phyloP scores from a whole-genome alignment of 2,888 invertebrate genomes.

The Drosophila eohydei region DNA sequence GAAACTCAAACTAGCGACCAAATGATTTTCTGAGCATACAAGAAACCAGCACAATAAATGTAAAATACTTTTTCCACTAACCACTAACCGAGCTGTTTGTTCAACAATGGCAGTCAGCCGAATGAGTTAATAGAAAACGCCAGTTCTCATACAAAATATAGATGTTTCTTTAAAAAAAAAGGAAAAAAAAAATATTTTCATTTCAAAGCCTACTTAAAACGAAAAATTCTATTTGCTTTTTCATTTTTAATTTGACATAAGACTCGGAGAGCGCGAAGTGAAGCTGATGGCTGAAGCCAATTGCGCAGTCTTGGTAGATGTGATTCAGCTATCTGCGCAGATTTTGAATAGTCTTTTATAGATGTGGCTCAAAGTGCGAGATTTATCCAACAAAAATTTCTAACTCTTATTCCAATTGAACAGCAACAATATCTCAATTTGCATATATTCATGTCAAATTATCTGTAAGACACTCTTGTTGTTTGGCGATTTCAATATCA shows the following conservation, averaged over 20 bases:
- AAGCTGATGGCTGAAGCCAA: too few species aligned
- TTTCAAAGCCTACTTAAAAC: constrained; percentile 21
- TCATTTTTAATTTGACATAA: not conserved
- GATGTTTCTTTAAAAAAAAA: not conserved
- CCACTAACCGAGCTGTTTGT: constrained; percentile 16
- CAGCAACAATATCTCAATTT: too few species aligned
- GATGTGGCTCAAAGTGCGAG: too few species aligned
- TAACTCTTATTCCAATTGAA: too few species aligned
- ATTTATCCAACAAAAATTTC: too few species aligned
- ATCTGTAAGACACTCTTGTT: too few species aligned
- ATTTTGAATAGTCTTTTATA: too few species aligned
- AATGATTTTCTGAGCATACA: not conserved
- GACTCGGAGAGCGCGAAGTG: not conserved
- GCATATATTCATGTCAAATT: too few species aligned
- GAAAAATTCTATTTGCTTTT: not conserved
- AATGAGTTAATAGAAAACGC: constrained; percentile 21
- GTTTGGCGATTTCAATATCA: too few species aligned
- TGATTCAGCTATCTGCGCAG: too few species aligned
- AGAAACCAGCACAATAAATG: not conserved
- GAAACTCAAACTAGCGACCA: not conserved
- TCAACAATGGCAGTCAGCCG: constrained; percentile 17
- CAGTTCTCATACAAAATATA: constrained; percentile 5
- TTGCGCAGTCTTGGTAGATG: too few species aligned
- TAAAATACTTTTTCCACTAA: constrained; percentile 12
- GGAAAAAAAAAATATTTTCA: not conserved